phyloP scores from a whole-genome alignment of 1,140 invertebrate species.

The Dreissena rostriformis region DNA sequence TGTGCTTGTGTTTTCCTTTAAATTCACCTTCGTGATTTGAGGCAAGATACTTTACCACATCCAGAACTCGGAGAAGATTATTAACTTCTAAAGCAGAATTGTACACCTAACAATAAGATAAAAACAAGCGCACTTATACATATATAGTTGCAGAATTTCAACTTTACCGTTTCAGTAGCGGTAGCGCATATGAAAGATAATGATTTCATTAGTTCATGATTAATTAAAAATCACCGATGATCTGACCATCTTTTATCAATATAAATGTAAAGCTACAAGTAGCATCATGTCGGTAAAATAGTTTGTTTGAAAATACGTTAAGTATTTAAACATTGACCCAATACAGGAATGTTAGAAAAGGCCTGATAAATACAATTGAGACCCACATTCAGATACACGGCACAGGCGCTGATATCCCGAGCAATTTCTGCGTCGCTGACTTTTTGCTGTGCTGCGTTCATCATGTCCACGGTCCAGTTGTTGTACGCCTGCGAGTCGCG shows the following conservation, averaged over 20 bases:
- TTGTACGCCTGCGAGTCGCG: conserved; percentile 27
- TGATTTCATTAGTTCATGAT: too few relatives aligned
- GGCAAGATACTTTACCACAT: conserved; percentile 35
- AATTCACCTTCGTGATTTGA: conserved; percentile 17
- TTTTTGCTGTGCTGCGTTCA: background rate
- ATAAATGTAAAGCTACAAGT: too few relatives aligned
- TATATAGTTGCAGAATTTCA: background rate
- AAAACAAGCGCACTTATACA: background rate
- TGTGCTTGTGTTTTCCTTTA: conserved; percentile 11
- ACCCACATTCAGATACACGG: conserved; percentile 26
- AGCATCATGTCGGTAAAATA: too few relatives aligned
- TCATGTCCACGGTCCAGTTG: conserved; percentile 29
- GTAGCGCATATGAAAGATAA: too few relatives aligned
- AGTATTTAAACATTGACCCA: background rate
- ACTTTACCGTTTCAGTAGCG: background rate
- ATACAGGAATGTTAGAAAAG: background rate
- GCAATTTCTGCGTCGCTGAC: conserved; percentile 3
- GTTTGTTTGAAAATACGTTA: background rate
- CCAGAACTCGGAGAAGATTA: conserved; percentile 8
- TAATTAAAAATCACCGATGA: too few relatives aligned
- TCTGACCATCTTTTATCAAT: too few relatives aligned
- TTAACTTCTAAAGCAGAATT: conserved; percentile 39
- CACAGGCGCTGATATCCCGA: conserved; percentile 29
- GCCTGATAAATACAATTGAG: background rate
- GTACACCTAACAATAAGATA: conserved; percentile 15